Base-by-base conservation (phyloP, 2,888 invertebrate genomes). In the Ptycholaimellus sp. region DNA sequence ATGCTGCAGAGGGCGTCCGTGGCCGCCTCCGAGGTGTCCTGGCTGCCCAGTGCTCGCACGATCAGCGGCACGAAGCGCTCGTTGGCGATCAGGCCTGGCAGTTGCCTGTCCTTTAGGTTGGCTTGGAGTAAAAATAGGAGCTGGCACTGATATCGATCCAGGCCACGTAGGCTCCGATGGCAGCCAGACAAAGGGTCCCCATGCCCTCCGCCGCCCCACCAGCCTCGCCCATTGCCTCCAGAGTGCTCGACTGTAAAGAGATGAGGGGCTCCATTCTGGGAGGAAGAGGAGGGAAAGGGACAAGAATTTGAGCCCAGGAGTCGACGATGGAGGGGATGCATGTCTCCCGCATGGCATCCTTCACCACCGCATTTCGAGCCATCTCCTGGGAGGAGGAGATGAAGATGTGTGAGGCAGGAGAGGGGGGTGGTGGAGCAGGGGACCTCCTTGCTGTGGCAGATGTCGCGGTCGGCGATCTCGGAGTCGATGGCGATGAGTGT, bases 101-200 rank as follows among this genome's bases (percentile, higher is more conserved):
- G n/a, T n/a, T n/a, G n/a, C n/a, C n/a, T n/a, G n/a, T n/a, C n/a
- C n/a, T n/a, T n/a, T n/a, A n/a, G n/a, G n/a, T n/a, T n/a, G n/a
- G n/a, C n/a, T n/a, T n/a, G n/a, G n/a, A n/a, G n/a, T n/a, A n/a
- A n/a, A n/a, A n/a, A n/a, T n/a, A n/a, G n/a, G n/a, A n/a, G n/a
- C n/a, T n/a, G n/a, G n/a, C n/a, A n/a, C n/a, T n/a, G 36, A 69
- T 64, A 49, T 70, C 69, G 38, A 70, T 68, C 70, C 70, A 70
- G 2, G 67, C 63, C 13, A 68, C 59, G 49, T 63, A 70, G 18
- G 61, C 59, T 2, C 68, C 68, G 35, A 69, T 61, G 9, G 65
- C 64, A 25, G 67, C 61, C 37, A 68, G 53, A 42, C 65, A 66
- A 35, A 59, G 53, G 40, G 60, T 30, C 9, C n/a, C 13, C 14